Percentiles rank a stretch among this genome's conserved stretches.
phyloP scores from a whole-genome alignment of 2,888 invertebrate genomes.

The Monoplex corrugatus region DNA sequence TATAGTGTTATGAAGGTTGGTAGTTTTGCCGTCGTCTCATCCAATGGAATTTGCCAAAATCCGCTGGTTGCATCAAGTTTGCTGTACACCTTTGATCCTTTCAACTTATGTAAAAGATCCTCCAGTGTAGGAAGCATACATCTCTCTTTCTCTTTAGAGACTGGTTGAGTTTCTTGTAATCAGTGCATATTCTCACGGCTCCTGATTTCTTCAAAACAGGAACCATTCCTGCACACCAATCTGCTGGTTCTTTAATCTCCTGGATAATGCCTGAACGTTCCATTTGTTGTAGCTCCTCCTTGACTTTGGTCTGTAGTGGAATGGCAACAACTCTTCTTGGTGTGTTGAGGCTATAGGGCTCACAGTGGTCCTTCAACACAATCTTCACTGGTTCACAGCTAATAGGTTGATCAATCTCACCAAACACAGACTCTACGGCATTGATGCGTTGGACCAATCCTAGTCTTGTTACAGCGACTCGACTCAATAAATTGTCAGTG shows the following conservation, averaged over 20 bases:
- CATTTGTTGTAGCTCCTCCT: neutral
- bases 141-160: neutral
- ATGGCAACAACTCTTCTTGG: too few relatives aligned
- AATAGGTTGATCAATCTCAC: too few relatives aligned
- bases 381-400: too few relatives aligned
- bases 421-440: too few relatives aligned
- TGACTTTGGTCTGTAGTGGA: neutral
- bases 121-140: slow-evolving; percentile 18
- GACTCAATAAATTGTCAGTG: too few relatives aligned
- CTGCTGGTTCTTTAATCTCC: slow-evolving; percentile 18
- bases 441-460: too few relatives aligned
- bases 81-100: neutral
- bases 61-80: slow-evolving; percentile 16
- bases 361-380: too few relatives aligned
- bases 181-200: neutral
- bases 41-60: slow-evolving; percentile 3
- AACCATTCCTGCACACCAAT: neutral
- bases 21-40: neutral
- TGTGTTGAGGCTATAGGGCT: too few relatives aligned
- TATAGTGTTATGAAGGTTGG: slow-evolving; percentile 44
- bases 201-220: slow-evolving; percentile 16
- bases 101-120: neutral
- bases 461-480: too few relatives aligned
- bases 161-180: slow-evolving; percentile 7
- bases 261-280: neutral